Evolutionary conservation across 2,888 invertebrate genomes (phyloP).

Genomic region (Nasonia oneida): DNA sequence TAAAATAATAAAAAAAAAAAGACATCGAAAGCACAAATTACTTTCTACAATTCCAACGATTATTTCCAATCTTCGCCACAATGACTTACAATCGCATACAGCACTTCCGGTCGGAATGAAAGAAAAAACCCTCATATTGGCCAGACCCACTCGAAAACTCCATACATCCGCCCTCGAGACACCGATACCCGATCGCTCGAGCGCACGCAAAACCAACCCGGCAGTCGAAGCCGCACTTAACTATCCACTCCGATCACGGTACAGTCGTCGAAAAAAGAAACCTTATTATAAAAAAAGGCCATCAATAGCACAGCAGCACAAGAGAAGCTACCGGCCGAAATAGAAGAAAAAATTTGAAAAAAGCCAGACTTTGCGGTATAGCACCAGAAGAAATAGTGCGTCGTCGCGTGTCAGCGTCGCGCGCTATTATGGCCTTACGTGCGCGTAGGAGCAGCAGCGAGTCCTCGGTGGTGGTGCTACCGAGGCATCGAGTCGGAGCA

Average conservation of each 20-base stretch:
- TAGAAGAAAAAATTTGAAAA: not conserved
- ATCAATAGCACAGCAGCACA: not conserved
- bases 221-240: not conserved
- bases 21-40: too few species aligned
- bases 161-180: not conserved
- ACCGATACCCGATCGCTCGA: not conserved
- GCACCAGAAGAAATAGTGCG: not conserved
- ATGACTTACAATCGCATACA: too few species aligned
- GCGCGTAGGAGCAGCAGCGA: conserved; percentile 49
- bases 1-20: too few species aligned
- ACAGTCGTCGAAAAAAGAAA: not conserved
- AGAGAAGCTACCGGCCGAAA: conserved; percentile 20
- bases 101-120: not conserved
- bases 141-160: not conserved
- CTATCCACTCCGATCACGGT: not conserved
- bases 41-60: too few species aligned
- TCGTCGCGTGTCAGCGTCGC: conserved; percentile 10
- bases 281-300: conserved; percentile 8
- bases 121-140: not conserved
- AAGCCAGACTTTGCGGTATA: not conserved
- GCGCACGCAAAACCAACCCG: conserved; percentile 37
- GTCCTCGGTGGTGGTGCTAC: conserved; percentile 42
- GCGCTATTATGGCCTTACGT: conserved; percentile 50
- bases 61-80: too few species aligned
- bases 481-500: conserved; percentile 47